phyloP scores from a whole-genome alignment of 2,888 invertebrate species.

The Eurytoma adleriae region DNA sequence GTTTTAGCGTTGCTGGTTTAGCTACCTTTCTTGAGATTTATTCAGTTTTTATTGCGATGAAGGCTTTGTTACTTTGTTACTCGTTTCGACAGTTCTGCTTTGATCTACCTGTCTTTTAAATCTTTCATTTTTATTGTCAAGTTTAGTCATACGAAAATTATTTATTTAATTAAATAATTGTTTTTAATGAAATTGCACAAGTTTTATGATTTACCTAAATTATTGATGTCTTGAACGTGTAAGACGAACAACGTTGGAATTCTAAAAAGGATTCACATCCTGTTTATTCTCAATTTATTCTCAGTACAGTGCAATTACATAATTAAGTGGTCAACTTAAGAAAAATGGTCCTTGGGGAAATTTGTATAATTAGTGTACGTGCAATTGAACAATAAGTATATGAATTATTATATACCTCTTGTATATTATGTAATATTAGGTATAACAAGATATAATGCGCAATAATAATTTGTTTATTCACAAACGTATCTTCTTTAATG shows the following conservation, averaged over 20 bases:
- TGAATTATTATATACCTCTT: no score
- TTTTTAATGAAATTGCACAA: no score
- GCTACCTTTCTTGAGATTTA: no score
- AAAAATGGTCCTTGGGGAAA: conserved; percentile 12
- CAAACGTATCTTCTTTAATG: no score
- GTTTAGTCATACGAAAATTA: no score
- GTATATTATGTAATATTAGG: no score
- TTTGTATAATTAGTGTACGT: conserved; percentile 17
- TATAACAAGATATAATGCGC: no score
- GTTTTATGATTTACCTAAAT: neutral
- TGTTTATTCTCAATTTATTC: neutral
- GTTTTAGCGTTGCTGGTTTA: no score
- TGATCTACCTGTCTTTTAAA: neutral
- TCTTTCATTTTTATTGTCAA: neutral
- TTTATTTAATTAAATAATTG: no score
- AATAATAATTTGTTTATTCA: no score
- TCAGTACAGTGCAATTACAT: neutral
- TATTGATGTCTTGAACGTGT: neutral
- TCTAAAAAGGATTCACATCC: no score
- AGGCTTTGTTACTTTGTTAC: neutral
- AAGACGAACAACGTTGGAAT: neutral
- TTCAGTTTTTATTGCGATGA: neutral
- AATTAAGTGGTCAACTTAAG: neutral
- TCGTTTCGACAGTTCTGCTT: neutral
- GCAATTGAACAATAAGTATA: conserved; percentile 21